Conservation (phyloP, 2,888 invertebrate species). For the Melipona beecheii region DNA sequence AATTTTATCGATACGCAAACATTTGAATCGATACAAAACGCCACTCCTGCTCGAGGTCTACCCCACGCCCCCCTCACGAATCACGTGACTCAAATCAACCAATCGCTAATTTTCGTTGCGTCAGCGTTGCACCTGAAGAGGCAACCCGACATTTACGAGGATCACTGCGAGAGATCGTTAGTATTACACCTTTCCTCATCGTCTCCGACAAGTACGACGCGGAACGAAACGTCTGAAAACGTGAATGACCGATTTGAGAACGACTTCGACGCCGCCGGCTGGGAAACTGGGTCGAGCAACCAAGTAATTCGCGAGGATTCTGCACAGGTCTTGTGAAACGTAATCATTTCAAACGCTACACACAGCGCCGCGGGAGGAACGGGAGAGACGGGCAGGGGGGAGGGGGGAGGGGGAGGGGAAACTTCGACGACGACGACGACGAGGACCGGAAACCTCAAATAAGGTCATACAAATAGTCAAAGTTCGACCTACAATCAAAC, state of each 20-base stretch:
- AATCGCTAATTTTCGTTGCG: too few species aligned
- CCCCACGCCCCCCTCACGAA: too few species aligned
- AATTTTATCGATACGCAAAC: too few species aligned
- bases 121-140: too few species aligned
- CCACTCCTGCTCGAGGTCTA: too few species aligned
- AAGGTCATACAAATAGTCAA: slow-evolving; percentile 53
- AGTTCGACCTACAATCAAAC: slow-evolving; percentile 47
- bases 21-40: too few species aligned
- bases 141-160: too few species aligned
- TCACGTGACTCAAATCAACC: too few species aligned
- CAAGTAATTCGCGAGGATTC: slow-evolving; percentile 27
- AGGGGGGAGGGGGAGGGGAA: not conserved
- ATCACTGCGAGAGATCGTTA: not conserved
- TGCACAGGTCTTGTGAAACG: slow-evolving; percentile 9
- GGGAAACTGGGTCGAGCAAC: slow-evolving; percentile 38
- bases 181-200: not conserved
- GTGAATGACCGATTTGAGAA: not conserved
- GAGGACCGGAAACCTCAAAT: slow-evolving; percentile 35
- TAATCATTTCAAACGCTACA: slow-evolving; percentile 25
- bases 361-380: not conserved
- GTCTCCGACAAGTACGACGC: not conserved
- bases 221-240: not conserved
- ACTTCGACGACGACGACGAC: slow-evolving; percentile 30
- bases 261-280: not conserved
- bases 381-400: too few species aligned